Conservation (phyloP, 2,888 invertebrate species). For the Congeria kusceri region DNA sequence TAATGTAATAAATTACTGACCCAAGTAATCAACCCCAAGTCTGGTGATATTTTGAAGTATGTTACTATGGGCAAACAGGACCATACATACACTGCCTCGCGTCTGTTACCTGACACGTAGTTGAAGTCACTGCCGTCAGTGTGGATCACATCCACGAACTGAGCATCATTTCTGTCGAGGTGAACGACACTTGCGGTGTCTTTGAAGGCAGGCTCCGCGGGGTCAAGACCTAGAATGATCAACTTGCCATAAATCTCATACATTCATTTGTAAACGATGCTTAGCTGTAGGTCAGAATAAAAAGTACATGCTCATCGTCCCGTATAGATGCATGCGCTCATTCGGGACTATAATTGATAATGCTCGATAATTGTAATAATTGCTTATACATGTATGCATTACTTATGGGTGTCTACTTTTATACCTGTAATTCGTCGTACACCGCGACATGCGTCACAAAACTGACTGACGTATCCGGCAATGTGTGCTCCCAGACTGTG, state of each 20-base stretch:
- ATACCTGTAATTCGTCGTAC: constrained; percentile 84
- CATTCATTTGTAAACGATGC: background rate
- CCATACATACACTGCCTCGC: too few species aligned
- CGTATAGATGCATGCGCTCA: too few species aligned
- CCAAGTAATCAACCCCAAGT: too few species aligned
- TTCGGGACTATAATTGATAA: background rate
- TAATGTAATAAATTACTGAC: too few species aligned
- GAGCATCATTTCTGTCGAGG: constrained; percentile 93
- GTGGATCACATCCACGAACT: constrained; percentile 95
- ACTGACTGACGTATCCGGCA: constrained; percentile 92
- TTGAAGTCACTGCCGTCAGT: constrained; percentile 88
- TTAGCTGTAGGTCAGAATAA: background rate
- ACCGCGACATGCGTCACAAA: constrained; percentile 85
- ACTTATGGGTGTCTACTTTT: background rate
- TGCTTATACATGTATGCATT: background rate
- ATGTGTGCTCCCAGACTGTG: constrained; percentile 96
- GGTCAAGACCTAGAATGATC: constrained; percentile 90
- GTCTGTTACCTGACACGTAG: constrained; percentile 67
- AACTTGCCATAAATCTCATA: background rate
- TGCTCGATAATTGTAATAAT: background rate
- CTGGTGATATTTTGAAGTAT: too few species aligned
- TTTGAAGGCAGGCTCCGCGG: constrained; percentile 96
- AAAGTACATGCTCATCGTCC: background rate
- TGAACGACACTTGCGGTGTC: constrained; percentile 93
- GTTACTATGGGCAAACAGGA: too few species aligned